Conservation (phyloP, 2,888 invertebrate species). For the Pristionchus mayeri region DNA sequence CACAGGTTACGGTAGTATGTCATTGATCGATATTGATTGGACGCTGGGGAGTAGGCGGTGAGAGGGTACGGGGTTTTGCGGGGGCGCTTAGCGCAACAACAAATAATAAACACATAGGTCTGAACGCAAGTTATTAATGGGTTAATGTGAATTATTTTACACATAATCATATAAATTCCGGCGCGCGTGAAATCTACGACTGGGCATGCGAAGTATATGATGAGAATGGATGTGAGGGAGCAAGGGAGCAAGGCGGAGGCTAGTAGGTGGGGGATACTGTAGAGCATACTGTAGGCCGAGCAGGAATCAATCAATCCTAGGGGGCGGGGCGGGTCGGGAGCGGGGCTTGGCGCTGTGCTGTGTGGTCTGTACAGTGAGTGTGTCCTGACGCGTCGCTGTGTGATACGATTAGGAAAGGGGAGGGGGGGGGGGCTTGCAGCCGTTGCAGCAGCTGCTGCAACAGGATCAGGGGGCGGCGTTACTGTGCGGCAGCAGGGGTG, state of each 20-base stretch:
- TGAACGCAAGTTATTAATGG: not conserved
- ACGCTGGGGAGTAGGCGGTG: not conserved
- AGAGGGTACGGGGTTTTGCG: not conserved
- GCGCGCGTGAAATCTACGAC: not conserved
- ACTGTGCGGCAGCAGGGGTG: not conserved
- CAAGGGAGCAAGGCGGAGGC: not conserved
- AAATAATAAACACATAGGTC: not conserved
- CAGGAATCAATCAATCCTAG: conserved; percentile 26
- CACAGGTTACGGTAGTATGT: conserved; percentile 30
- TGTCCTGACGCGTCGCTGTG: not conserved
- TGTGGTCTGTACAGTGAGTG: conserved; percentile 16
- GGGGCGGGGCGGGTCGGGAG: too few species aligned
- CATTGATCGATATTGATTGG: conserved; percentile 28
- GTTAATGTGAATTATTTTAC: conserved; percentile 26
- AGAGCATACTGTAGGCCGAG: not conserved
- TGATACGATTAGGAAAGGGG: not conserved
- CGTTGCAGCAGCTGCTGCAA: not conserved
- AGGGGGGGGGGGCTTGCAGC: not conserved
- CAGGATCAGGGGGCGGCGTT: not conserved
- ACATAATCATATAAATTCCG: conserved; percentile 28
- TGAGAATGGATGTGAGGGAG: conserved; percentile 7
- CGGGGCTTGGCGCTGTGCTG: not conserved
- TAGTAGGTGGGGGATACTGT: not conserved
- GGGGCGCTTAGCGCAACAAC: not conserved
- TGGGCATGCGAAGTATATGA: not conserved